Conservation (phyloP, 2,113 vertebrate species). For the Pterocles gutturalis region DNA sequence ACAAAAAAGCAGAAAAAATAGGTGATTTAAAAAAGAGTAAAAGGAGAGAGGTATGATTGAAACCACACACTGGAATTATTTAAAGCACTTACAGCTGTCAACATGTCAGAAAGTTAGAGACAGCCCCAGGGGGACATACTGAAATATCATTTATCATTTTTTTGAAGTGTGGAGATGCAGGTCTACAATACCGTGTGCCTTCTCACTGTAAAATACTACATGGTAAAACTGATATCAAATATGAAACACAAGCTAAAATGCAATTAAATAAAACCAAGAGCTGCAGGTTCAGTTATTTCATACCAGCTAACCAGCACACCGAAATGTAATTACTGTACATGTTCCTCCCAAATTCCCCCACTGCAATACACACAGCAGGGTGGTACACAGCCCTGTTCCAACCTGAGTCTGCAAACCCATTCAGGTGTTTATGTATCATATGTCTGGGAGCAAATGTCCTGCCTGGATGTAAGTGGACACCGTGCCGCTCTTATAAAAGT, state of each 20-base stretch:
- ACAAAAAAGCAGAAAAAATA: background rate
- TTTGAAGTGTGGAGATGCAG: background rate
- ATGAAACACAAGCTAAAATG: background rate
- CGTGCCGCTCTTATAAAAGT: background rate
- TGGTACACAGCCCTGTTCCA: background rate
- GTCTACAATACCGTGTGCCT: background rate
- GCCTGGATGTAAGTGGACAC: too few species aligned
- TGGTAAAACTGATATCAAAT: background rate
- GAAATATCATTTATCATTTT: conserved; percentile 1
- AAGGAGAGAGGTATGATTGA: background rate
- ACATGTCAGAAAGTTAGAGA: background rate
- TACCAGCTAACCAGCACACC: background rate
- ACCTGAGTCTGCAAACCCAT: background rate
- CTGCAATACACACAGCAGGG: background rate
- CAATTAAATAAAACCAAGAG: background rate
- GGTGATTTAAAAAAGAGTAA: background rate
- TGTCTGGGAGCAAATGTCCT: background rate
- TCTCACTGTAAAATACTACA: background rate
- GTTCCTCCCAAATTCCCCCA: background rate
- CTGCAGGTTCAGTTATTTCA: background rate
- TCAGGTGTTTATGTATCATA: background rate
- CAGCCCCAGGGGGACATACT: background rate
- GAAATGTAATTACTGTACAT: background rate
- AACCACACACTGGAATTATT: background rate
- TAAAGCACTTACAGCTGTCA: background rate